phyloP scores from a whole-genome alignment of 2,113 vertebrate genomes.

The Cyphomyrus plagiostoma region DNA sequence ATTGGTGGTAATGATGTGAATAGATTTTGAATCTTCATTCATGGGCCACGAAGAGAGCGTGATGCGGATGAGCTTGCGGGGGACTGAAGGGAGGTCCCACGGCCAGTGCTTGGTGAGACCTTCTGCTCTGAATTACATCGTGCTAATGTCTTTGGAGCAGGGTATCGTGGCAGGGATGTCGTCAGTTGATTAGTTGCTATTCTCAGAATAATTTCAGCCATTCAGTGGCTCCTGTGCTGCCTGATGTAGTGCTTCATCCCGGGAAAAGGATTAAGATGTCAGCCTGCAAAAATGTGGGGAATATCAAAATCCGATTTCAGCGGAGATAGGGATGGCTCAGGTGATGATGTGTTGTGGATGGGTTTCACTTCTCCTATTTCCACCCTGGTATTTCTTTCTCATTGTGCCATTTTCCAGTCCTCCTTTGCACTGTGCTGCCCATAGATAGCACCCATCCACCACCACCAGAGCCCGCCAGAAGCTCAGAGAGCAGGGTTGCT shows the following conservation, averaged over 20 bases:
- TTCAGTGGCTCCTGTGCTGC: not conserved
- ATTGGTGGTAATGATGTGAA: slow-evolving; percentile 54
- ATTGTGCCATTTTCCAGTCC: not conserved
- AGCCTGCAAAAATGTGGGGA: not conserved
- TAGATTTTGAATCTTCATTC: slow-evolving; percentile 43
- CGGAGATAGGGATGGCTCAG: not conserved
- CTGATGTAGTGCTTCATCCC: not conserved
- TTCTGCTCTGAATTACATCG: not conserved
- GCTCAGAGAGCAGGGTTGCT: not conserved
- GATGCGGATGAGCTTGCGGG: slow-evolving; percentile 42
- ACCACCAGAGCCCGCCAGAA: not conserved
- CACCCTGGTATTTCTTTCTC: not conserved
- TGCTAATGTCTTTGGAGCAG: not conserved
- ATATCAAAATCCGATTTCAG: not conserved
- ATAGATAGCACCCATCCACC: not conserved
- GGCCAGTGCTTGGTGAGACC: not conserved
- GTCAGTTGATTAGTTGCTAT: not conserved
- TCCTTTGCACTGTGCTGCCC: not conserved
- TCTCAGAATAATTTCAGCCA: slow-evolving; percentile 13
- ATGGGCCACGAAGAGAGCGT: slow-evolving; percentile 24
- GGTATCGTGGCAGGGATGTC: not conserved
- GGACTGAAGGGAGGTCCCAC: slow-evolving; percentile 13
- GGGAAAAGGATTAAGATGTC: not conserved
- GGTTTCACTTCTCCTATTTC: not conserved
- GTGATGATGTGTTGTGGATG: not conserved